Evolutionary conservation across 2,113 vertebrate genomes (phyloP).

Genomic region (Hydrochoerus hydrochaeris): DNA sequence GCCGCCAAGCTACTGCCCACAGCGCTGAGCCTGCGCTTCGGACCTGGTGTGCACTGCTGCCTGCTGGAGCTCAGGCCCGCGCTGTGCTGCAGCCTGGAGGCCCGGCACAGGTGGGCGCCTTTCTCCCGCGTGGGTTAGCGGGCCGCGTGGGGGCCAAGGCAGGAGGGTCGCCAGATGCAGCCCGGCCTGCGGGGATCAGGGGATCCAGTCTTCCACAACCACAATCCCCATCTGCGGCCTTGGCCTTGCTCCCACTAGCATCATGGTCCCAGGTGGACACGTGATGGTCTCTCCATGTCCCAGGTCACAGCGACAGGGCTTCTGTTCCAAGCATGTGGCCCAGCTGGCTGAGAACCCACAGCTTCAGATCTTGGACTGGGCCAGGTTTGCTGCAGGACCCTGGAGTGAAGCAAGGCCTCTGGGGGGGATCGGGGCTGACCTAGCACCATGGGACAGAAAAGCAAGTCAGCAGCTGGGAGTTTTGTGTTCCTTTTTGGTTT

Average conservation of each 20-base stretch:
- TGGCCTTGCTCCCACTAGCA: not conserved
- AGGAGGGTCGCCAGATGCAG: not conserved
- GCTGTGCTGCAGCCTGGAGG: slow-evolving; percentile 93
- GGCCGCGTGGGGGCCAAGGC: not conserved
- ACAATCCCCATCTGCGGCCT: not conserved
- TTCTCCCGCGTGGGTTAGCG: not conserved
- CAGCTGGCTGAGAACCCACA: no score
- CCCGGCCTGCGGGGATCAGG: not conserved
- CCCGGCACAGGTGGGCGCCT: slow-evolving; percentile 89
- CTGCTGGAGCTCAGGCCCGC: slow-evolving; percentile 94
- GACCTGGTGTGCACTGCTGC: slow-evolving; percentile 82
- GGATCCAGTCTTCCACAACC: not conserved
- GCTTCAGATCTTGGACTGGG: not conserved
- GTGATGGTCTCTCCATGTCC: not conserved
- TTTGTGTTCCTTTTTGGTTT: not conserved
- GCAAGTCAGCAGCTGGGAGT: no score
- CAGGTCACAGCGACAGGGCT: not conserved
- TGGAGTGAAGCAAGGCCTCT: no score
- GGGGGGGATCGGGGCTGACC: no score
- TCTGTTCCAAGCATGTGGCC: no score
- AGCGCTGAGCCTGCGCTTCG: slow-evolving; percentile 87
- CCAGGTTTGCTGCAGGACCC: not conserved
- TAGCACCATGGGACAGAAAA: not conserved
- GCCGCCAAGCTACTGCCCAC: slow-evolving; percentile 91
- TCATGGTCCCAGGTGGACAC: not conserved